Conservation (phyloP, 2,888 invertebrate species). For the Chelonus formosanus region DNA sequence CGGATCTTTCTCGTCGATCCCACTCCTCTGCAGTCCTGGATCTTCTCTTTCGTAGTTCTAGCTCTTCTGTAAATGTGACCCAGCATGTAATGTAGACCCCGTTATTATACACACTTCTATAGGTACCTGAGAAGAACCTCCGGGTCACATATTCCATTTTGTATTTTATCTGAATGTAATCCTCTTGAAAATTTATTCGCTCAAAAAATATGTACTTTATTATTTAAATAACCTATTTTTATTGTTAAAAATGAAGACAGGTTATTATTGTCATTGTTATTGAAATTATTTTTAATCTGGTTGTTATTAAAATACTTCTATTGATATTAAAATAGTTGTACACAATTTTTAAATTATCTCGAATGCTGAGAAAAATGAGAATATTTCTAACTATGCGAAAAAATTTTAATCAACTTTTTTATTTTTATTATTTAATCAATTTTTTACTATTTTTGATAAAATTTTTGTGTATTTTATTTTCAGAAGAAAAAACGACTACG, state of each 20-base stretch:
- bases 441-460: no score
- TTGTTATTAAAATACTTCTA: no score
- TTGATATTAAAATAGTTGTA: no score
- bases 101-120: conserved; percentile 38
- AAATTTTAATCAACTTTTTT: no score
- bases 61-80: neutral
- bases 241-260: neutral
- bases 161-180: conserved; percentile 22
- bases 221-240: neutral
- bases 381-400: no score
- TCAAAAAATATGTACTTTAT: neutral
- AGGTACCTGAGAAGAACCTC: conserved; percentile 34
- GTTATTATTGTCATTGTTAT: neutral
- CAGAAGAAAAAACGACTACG: no score
- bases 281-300: neutral
- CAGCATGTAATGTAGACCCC: conserved; percentile 23
- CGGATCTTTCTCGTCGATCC: conserved; percentile 45
- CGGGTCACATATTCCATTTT: conserved; percentile 30
- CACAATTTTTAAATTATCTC: no score
- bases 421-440: no score
- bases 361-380: no score
- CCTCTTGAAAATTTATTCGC: conserved; percentile 2
- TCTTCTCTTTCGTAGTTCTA: no score
- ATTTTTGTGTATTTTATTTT: no score
- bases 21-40: conserved; percentile 10